phyloP scores from a whole-genome alignment of 1,140 invertebrate species.

The Drosophila lini region DNA sequence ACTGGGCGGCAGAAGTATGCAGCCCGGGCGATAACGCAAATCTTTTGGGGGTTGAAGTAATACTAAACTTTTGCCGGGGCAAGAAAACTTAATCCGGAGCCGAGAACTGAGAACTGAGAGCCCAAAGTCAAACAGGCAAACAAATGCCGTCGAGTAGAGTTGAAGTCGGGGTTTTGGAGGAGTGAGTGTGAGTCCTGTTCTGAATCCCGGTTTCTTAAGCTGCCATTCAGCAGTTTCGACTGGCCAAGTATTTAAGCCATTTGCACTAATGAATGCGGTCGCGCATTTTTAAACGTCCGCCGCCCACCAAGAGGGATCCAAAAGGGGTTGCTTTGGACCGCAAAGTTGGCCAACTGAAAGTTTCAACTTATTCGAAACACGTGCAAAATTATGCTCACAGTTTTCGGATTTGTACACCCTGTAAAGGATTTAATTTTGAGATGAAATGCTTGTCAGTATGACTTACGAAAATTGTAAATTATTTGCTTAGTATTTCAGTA shows the following conservation, averaged over 20 bases:
- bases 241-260: constrained; percentile 81
- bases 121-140: constrained; percentile 80
- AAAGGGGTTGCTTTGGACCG: background rate
- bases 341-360: constrained; percentile 58
- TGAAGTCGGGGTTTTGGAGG: background rate
- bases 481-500: no score
- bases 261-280: constrained; percentile 83
- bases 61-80: constrained; percentile 39
- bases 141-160: constrained; percentile 40
- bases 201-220: constrained; percentile 52
- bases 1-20: constrained; percentile 43
- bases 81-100: constrained; percentile 71
- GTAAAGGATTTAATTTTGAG: background rate
- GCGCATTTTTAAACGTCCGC: constrained; percentile 72
- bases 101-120: constrained; percentile 20
- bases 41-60: constrained; percentile 18
- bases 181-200: background rate
- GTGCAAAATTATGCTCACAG: constrained; percentile 76
- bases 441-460: no score
- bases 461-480: no score
- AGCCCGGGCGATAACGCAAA: constrained; percentile 26
- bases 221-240: constrained; percentile 64
- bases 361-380: constrained; percentile 79
- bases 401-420: constrained; percentile 37
- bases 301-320: constrained; percentile 3